Evolutionary conservation across 2,888 invertebrate genomes (phyloP), one percentile per base, ranked within the genome.

Genomic region (Oligia fasciuncula): DNA sequence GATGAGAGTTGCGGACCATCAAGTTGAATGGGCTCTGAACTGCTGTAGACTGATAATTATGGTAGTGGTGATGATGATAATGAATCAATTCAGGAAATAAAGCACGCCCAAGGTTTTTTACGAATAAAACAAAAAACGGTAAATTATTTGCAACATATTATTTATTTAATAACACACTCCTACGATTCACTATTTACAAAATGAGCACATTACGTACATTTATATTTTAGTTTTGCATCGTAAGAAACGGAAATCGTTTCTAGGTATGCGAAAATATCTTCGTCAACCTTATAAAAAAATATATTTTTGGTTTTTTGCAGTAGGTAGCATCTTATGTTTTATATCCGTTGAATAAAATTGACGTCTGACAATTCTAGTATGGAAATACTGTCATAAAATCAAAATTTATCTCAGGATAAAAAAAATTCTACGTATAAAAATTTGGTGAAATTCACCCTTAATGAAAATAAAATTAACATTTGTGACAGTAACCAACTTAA

Each of bases 111-210:
- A n/a, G 4, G 68, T 13, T 4, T 23, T 43, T 17, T 11, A 17
- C 17, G 60, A 43, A 40, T 29, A 11, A 81, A 43, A 62, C 0
- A 63, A 76, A 29, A 76, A 29, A 67, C 23, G 1, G 9, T 11
- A 0, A 62, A 23, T 65, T 77, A 75, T 81, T 85, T 85, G 77
- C 86, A 90, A 89, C 88, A 87, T 90, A 66, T 75, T 75, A 81
- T 89, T 91, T 87, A 85, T 88, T 85, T 84, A 84, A 85, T 86
- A 91, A 91, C 87, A 88, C 86, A 83, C 76, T 86, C 80, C 81
- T 72, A 77, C 75, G 65, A 78, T 83, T 69, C 80, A 72, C 72
- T 91, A 90, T 90, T 90, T 89, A 90, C 90, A 91, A 84, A 79
- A 85, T 88, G 87, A 90, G 87, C 86, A 83, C 79, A 81, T 77